A percentile compares a stretch with the other conserved stretches of the same genome.
Conservation (phyloP, 2,797 vertebrate species). For the Hephaestus fuliginosus region DNA sequence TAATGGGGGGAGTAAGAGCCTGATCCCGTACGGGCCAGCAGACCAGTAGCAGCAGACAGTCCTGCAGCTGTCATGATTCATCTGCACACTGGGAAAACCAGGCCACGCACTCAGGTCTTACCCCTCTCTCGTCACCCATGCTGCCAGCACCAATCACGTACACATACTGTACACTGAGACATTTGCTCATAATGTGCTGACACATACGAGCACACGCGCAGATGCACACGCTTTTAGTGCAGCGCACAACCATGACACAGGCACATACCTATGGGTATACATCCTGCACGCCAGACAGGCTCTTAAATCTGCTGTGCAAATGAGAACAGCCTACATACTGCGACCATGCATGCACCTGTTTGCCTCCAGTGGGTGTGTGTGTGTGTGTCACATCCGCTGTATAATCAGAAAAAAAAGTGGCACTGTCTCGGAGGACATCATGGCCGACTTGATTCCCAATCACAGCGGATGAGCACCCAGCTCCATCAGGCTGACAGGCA, state of each 20-base stretch:
- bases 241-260: slow-evolving; percentile 41
- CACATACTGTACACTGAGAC: slow-evolving; percentile 64
- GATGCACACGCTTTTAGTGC: slow-evolving; percentile 19
- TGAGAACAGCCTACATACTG: slow-evolving; percentile 9
- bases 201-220: slow-evolving; percentile 42
- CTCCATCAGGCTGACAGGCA: slow-evolving; percentile 55
- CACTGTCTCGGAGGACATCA: slow-evolving; percentile 51
- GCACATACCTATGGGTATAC: slow-evolving; percentile 36
- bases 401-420: slow-evolving; percentile 34
- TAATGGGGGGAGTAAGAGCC: slow-evolving; percentile 59
- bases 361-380: slow-evolving; percentile 20
- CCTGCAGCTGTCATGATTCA: slow-evolving; percentile 84
- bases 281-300: slow-evolving; percentile 17
- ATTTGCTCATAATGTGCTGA: slow-evolving; percentile 69
- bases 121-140: slow-evolving; percentile 62
- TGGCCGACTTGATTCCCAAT: slow-evolving; percentile 49
- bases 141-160: slow-evolving; percentile 74
- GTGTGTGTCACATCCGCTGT: slow-evolving; percentile 27
- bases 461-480: slow-evolving; percentile 49
- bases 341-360: slow-evolving; percentile 45
- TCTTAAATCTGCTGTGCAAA: slow-evolving; percentile 28
- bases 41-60: slow-evolving; percentile 76
- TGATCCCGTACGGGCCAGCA: slow-evolving; percentile 59
- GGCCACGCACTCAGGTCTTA: slow-evolving; percentile 71
- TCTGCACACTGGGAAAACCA: slow-evolving; percentile 75